A percentile compares a stretch with the other conserved stretches of the same genome.
These are phyloP conservation scores for Cheilosia vulpina DNA, from an alignment of 2,888 invertebrate genomes.

Conservation along the genomic window DNA sequence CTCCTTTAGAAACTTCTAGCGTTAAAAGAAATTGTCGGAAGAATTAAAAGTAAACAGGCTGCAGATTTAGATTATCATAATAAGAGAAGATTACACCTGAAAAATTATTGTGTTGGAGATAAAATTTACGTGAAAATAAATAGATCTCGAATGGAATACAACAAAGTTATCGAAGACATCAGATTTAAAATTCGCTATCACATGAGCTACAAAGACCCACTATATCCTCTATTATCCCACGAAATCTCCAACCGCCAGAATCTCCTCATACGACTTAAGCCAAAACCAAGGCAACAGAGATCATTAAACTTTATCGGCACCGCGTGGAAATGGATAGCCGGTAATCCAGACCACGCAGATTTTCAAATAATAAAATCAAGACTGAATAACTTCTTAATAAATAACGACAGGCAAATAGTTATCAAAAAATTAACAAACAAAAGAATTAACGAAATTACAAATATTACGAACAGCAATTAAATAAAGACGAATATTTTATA, in stretches of 20 bases:
- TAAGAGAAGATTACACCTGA: too few species aligned
- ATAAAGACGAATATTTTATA: conserved; percentile 13
- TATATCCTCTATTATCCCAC: background rate
- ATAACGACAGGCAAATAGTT: conserved; percentile 35
- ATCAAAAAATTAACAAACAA: conserved; percentile 42
- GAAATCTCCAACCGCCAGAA: background rate
- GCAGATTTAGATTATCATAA: too few species aligned
- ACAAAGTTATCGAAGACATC: conserved; percentile 5
- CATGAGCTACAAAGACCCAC: background rate
- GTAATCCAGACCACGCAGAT: conserved; percentile 55
- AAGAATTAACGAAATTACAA: conserved; percentile 43
- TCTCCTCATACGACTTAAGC: background rate
- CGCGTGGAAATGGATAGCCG: conserved; percentile 50
- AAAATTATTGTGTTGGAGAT: too few species aligned
- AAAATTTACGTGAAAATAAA: too few species aligned
- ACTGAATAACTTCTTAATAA: conserved; percentile 35
- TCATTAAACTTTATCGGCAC: conserved; percentile 57
- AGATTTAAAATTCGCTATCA: background rate
- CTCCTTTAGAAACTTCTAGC: conserved; percentile 5
- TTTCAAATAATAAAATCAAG: conserved; percentile 32
- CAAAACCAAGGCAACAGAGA: conserved; percentile 6
- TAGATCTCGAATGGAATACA: conserved; percentile 42
- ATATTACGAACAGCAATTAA: conserved; percentile 36
- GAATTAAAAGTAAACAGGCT: too few species aligned
- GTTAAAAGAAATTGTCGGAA: too few species aligned